Evolutionary conservation across 2,888 invertebrate genomes (phyloP).

Genomic region (Dryomyza anilis): DNA sequence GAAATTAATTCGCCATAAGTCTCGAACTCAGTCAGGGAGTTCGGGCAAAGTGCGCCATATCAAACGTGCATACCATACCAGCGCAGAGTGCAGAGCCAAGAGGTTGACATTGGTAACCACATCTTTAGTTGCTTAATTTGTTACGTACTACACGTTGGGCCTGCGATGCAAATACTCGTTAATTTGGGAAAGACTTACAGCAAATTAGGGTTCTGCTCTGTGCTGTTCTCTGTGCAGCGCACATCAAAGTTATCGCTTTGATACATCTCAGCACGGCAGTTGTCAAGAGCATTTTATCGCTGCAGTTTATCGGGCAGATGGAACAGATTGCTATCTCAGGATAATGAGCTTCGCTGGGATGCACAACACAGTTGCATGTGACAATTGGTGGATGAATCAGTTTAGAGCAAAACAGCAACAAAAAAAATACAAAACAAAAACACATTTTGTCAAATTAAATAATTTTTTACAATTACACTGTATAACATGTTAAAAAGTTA

Average conservation of each 20-base stretch:
- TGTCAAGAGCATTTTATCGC: slow-evolving; percentile 35
- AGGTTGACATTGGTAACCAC: slow-evolving; percentile 25
- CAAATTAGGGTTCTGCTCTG: slow-evolving; percentile 5
- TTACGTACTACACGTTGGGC: too few relatives aligned
- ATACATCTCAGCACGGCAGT: slow-evolving; percentile 34
- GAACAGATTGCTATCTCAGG: too few relatives aligned
- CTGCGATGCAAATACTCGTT: not conserved
- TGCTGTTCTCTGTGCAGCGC: slow-evolving; percentile 7
- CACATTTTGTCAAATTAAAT: too few relatives aligned
- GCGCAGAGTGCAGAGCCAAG: not conserved
- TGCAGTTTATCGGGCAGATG: not conserved
- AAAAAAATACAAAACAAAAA: too few relatives aligned
- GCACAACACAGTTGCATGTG: too few relatives aligned
- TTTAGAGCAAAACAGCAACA: too few relatives aligned
- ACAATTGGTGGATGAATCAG: too few relatives aligned
- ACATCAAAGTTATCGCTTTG: slow-evolving; percentile 22
- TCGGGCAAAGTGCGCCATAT: not conserved
- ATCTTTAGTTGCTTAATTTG: slow-evolving; percentile 30
- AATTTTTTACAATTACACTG: too few relatives aligned
- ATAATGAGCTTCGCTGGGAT: too few relatives aligned
- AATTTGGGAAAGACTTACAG: slow-evolving; percentile 26
- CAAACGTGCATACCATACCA: not conserved
- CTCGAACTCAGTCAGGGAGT: not conserved
- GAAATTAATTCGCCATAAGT: slow-evolving; percentile 42
- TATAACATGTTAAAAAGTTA: too few relatives aligned